These are phyloP conservation scores for Drosophila siamana DNA, from an alignment of 2,888 invertebrate genomes.

Conservation along the genomic window DNA sequence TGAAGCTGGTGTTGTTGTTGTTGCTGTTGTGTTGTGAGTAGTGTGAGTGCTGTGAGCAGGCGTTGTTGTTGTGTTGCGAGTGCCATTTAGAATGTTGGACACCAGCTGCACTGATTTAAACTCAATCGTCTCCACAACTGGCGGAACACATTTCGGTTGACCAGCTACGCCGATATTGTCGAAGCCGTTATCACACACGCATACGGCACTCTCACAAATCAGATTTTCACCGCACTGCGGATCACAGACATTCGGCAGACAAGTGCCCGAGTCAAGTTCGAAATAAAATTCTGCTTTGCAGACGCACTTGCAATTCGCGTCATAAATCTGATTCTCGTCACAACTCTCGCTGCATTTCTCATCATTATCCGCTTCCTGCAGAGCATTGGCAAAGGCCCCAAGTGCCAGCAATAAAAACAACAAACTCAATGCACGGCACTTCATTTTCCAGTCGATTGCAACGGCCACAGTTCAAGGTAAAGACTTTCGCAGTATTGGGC, in stretches of 20 bases:
- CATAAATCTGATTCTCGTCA: accelerated
- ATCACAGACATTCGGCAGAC: not conserved
- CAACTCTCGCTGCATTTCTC: not conserved
- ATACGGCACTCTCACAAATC: not conserved
- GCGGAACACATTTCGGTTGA: not conserved
- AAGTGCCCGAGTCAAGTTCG: accelerated
- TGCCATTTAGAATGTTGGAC: too few species aligned
- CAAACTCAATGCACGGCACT: not conserved
- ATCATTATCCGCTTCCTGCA: too few species aligned
- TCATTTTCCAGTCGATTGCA: not conserved
- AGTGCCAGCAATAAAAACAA: not conserved
- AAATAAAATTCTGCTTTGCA: not conserved
- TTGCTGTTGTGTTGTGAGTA: not conserved
- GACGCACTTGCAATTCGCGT: not conserved
- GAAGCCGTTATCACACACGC: not conserved
- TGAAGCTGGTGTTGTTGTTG: not conserved
- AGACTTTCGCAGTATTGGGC: constrained; percentile 4
- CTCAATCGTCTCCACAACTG: not conserved
- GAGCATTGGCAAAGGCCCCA: not conserved
- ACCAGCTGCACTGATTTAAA: too few species aligned
- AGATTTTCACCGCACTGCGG: accelerated
- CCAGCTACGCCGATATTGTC: not conserved
- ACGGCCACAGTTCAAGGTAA: not conserved
- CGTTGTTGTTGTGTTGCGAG: too few species aligned
- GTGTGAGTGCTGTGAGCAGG: not conserved